Evolutionary conservation across 2,113 vertebrate genomes (phyloP).

Genomic region (Onychostoma macrolepis): DNA sequence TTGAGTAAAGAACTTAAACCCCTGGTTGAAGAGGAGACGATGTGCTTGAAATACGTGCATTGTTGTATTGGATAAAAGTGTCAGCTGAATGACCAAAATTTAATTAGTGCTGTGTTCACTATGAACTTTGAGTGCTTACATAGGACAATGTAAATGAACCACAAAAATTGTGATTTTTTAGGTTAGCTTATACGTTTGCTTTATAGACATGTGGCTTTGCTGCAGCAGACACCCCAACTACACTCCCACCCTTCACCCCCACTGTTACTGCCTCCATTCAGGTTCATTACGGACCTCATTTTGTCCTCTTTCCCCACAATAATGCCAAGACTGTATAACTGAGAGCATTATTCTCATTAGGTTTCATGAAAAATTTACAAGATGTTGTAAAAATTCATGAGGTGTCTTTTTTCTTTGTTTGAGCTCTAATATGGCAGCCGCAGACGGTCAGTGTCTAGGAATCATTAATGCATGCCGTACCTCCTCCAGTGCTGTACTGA

Average conservation of each 20-base stretch:
- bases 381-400: constrained; percentile 23
- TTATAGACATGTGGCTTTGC: constrained; percentile 18
- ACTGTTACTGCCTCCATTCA: background rate
- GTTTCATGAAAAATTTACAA: constrained; percentile 32
- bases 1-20: background rate
- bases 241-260: background rate
- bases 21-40: too few relatives aligned
- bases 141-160: background rate
- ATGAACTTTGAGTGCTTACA: background rate
- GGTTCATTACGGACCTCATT: constrained; percentile 3
- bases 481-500: constrained; percentile 33
- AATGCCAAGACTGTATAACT: background rate
- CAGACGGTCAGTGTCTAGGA: constrained; percentile 37
- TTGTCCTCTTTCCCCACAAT: background rate
- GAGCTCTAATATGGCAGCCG: constrained; percentile 38
- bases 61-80: background rate
- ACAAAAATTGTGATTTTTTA: constrained; percentile 9
- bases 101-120: background rate
- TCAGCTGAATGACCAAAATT: background rate
- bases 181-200: background rate
- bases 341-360: constrained; percentile 22
- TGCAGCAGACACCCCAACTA: constrained; percentile 19
- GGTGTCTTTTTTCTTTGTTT: constrained; percentile 48
- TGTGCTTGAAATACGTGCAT: background rate
- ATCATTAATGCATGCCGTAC: constrained; percentile 1